Conservation (phyloP, 2,797 vertebrate genomes). For the Taeniopygia guttata region DNA sequence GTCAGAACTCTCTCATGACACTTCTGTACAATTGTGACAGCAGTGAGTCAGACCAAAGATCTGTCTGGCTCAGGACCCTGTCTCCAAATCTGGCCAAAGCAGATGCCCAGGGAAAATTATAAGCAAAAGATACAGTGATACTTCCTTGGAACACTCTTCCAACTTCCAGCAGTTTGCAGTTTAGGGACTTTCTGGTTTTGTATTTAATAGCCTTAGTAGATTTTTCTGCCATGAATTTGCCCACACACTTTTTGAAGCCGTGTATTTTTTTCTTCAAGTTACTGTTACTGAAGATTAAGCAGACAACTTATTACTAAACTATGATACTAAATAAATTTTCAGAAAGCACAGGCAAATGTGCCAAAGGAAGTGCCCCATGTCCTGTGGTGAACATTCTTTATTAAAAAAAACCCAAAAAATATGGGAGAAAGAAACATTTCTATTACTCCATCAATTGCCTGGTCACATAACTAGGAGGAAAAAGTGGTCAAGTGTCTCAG, state of each 20-base stretch:
- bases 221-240: constrained; percentile 52
- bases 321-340: constrained; percentile 35
- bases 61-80: not conserved
- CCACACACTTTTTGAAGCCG: constrained; percentile 25
- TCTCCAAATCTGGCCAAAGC: constrained; percentile 25
- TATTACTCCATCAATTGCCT: not conserved
- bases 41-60: constrained; percentile 22
- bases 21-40: not conserved
- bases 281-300: constrained; percentile 32
- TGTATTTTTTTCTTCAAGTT: constrained; percentile 45
- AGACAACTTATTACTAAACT: constrained; percentile 20
- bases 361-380: constrained; percentile 3
- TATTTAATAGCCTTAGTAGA: constrained; percentile 42
- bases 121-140: constrained; percentile 52
- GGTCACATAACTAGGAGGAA: not conserved
- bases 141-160: constrained; percentile 50
- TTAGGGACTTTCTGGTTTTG: constrained; percentile 59
- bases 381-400: not conserved
- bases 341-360: not conserved
- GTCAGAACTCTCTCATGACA: not conserved
- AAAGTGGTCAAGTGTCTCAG: not conserved
- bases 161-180: constrained; percentile 54
- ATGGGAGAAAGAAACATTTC: not conserved
- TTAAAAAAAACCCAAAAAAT: not conserved
- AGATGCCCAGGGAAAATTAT: constrained; percentile 59